Conservation (phyloP, 2,797 vertebrate species). For the Tarsius wallacei region DNA sequence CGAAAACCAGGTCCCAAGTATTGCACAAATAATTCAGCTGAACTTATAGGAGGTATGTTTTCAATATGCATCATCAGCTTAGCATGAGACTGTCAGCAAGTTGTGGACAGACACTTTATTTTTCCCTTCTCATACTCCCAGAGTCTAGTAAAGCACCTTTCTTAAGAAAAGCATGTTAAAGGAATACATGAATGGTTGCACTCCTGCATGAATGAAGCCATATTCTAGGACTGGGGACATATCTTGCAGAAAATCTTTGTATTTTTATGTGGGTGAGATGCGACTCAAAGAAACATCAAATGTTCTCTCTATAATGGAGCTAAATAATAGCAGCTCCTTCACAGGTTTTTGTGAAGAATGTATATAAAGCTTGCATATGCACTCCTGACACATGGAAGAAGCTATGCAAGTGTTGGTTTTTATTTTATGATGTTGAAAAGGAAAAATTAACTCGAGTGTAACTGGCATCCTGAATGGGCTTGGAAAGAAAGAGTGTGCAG, state of each 20-base stretch:
- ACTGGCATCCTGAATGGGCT: neutral
- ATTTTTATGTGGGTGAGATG: neutral
- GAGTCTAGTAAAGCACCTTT: neutral
- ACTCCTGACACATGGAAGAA: neutral
- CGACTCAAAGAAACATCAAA: slow-evolving; percentile 1
- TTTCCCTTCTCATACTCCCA: neutral
- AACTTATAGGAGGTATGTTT: neutral
- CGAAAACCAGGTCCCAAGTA: neutral
- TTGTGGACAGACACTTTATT: neutral
- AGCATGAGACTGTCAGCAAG: neutral
- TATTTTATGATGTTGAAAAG: neutral
- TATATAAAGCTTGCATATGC: neutral
- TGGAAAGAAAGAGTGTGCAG: neutral
- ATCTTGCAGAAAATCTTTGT: neutral
- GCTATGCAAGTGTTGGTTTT: neutral
- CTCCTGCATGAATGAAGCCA: neutral
- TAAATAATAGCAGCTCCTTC: neutral
- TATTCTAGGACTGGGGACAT: neutral
- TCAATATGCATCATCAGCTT: neutral
- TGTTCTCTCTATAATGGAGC: neutral
- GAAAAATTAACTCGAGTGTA: slow-evolving; percentile 5
- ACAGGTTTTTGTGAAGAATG: neutral
- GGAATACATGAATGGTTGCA: neutral
- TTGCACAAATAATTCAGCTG: neutral
- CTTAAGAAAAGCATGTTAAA: neutral